phyloP scores from a whole-genome alignment of 2,888 invertebrate genomes.

The Ormyrus pomaceus region DNA sequence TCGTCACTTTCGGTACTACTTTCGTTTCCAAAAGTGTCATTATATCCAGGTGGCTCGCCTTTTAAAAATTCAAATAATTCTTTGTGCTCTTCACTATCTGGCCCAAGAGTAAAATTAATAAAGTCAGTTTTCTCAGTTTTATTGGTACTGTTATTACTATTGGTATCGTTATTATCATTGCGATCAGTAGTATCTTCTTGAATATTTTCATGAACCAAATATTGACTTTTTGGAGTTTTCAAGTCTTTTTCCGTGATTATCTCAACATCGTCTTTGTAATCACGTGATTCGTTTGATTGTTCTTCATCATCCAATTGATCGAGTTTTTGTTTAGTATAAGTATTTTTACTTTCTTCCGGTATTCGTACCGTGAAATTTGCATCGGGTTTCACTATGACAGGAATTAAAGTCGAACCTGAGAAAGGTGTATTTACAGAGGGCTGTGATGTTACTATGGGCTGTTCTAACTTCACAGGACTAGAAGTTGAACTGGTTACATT shows the following conservation, averaged over 20 bases:
- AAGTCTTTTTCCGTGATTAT: not conserved
- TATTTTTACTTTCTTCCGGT: constrained; percentile 52
- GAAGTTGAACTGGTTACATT: not conserved
- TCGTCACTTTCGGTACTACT: constrained; percentile 23
- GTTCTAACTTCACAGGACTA: not conserved
- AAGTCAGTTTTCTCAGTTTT: not conserved
- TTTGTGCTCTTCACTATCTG: constrained; percentile 74
- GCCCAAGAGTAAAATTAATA: constrained; percentile 5
- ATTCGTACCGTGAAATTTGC: constrained; percentile 30
- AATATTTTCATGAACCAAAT: constrained; percentile 33
- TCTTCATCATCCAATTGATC: constrained; percentile 35
- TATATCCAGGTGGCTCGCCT: constrained; percentile 60
- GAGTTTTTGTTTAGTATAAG: constrained; percentile 45
- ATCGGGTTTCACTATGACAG: constrained; percentile 52
- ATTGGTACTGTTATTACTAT: too few relatives aligned
- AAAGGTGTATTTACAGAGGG: constrained; percentile 9
- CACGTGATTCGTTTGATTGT: constrained; percentile 41
- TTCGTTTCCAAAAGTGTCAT: constrained; percentile 58
- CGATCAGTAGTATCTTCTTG: not conserved
- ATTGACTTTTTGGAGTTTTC: not conserved
- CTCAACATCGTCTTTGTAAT: constrained; percentile 57
- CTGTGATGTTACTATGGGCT: not conserved
- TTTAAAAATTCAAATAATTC: constrained; percentile 53
- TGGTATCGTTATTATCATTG: too few relatives aligned
- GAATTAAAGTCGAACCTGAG: constrained; percentile 49